These are phyloP conservation scores for Hydrotaea diabolus DNA, from an alignment of 2,888 invertebrate genomes.

Conservation along the genomic window DNA sequence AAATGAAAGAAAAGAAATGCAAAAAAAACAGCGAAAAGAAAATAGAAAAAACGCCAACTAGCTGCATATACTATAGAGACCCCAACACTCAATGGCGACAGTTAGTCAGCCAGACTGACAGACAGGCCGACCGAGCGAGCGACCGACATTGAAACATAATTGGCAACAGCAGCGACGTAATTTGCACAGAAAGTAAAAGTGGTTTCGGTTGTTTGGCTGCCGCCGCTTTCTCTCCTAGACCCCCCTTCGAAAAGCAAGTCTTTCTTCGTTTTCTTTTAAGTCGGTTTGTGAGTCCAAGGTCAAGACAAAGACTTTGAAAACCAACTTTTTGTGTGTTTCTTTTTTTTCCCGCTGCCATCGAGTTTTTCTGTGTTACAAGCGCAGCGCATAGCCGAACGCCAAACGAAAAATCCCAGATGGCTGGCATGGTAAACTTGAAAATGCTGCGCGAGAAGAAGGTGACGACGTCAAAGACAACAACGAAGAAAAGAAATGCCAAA, in stretches of 20 bases:
- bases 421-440: slow-evolving; percentile 60
- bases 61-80: slow-evolving; percentile 7
- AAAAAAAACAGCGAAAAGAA: slow-evolving; percentile 42
- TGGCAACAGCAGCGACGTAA: slow-evolving; percentile 59
- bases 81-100: neutral
- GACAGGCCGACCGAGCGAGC: no score
- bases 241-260: slow-evolving; percentile 60
- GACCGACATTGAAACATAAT: slow-evolving; percentile 52
- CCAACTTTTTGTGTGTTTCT: no score
- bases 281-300: slow-evolving; percentile 77
- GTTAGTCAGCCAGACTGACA: slow-evolving; percentile 13
- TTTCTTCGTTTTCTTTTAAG: slow-evolving; percentile 60
- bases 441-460: slow-evolving; percentile 33
- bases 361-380: slow-evolving; percentile 42
- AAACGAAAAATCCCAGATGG: slow-evolving; percentile 39
- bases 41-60: slow-evolving; percentile 42
- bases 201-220: slow-evolving; percentile 55
- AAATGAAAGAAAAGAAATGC: slow-evolving; percentile 26
- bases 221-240: slow-evolving; percentile 50
- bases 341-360: slow-evolving; percentile 38
- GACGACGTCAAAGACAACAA: neutral
- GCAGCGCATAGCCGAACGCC: slow-evolving; percentile 20
- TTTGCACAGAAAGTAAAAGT: slow-evolving; percentile 72
- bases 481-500: slow-evolving; percentile 20
- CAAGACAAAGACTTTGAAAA: slow-evolving; percentile 80